Base-by-base conservation (phyloP, 2,113 vertebrate genomes). In the Amblyornis subalaris region DNA sequence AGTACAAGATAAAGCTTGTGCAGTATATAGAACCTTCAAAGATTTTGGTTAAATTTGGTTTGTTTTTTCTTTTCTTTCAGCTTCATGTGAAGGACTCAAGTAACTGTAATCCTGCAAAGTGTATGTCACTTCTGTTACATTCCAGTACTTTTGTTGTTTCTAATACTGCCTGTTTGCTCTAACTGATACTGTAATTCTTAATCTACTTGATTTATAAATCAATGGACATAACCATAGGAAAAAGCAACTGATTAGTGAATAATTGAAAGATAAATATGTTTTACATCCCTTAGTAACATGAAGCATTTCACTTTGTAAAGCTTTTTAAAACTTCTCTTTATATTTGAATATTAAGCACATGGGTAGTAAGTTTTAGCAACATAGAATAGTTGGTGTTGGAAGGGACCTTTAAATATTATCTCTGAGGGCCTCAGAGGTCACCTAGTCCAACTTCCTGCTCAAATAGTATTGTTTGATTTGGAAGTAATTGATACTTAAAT, bases 41-140 rank as follows among this genome's bases (percentile, higher is more conserved):
- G 6, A 40, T 73, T 75, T 90, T 80, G 76, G 10, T 73, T 88
- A 45, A 90, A 73, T 51, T 48, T 10, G 33, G 0, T 40, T 71
- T 76, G 14, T 13, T 58, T 85, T 67, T 75, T 70, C 18, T 90
- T 70, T 71, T 85, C 40, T 94, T 94, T 65, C 91, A 96, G 93
- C 50, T 79, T 92, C 24, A 3, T 15, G 13, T 66, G 81, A 85
- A 91, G 58, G 71, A 79, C 35, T 82, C 14, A 10, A 75, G 38
- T 80, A 77, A 55, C 57, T 65, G 26, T 78, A 95, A 35, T 40
- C 45, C 45, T 88, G 47, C 35, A 26, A 74, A 90, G 67, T 83
- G 51, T 70, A 35, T 80, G 29, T 80, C 72, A 91, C 53, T 90
- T 70, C 21, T 74, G 14, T 88, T 90, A 85, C 94, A 95, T 94